phyloP scores from a whole-genome alignment of 37 sponge, comb jelly and placozoan species.

The Theonella swinhoei region DNA sequence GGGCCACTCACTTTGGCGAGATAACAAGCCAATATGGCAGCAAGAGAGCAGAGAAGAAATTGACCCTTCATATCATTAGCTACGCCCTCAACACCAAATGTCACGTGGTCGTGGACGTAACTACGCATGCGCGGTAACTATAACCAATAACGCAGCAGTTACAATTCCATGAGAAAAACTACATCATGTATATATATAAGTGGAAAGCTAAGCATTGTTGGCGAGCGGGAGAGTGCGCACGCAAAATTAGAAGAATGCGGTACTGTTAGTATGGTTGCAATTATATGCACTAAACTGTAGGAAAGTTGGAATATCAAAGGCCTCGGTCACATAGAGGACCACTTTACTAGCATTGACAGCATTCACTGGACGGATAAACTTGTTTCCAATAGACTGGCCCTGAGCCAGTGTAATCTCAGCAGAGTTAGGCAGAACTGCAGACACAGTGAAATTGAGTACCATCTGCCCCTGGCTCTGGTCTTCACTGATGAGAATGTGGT shows the following conservation, averaged over 20 bases:
- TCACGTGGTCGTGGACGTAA: not conserved
- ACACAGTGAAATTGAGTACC: slow-evolving; percentile 19
- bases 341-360: not conserved
- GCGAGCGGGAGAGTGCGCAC: too few species aligned
- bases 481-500: slow-evolving; percentile 15
- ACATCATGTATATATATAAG: too few species aligned
- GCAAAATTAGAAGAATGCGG: too few species aligned
- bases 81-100: too few species aligned
- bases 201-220: too few species aligned
- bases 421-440: not conserved
- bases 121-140: not conserved
- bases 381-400: slow-evolving; percentile 42
- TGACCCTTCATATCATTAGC: too few species aligned
- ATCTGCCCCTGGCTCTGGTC: slow-evolving; percentile 27
- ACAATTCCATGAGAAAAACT: too few species aligned
- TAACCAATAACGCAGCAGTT: too few species aligned
- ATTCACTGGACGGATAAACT: slow-evolving; percentile 10
- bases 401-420: not conserved
- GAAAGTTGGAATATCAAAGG: not conserved
- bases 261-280: slow-evolving; percentile 43
- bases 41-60: not conserved
- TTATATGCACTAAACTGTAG: slow-evolving; percentile 3
- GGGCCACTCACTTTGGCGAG: not conserved
- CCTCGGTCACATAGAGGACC: not conserved
- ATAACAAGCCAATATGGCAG: not conserved